Percentiles rank a stretch among this genome's conserved stretches.
These are phyloP conservation scores for Toxotes chatareus DNA, from an alignment of 2,113 vertebrate species.

Conservation along the genomic window DNA sequence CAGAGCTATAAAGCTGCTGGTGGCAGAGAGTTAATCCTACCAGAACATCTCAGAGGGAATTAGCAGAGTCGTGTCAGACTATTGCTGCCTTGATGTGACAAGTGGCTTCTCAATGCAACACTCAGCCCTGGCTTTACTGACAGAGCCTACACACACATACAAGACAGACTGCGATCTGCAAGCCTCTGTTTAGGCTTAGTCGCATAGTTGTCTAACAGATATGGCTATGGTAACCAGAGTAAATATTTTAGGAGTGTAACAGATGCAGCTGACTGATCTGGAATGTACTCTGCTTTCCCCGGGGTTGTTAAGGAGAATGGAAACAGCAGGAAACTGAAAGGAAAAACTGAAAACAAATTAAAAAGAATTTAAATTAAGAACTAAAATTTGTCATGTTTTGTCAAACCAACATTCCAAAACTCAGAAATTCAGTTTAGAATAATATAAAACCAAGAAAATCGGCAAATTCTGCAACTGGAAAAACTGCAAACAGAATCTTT, in stretches of 20 bases:
- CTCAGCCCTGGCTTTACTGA: constrained; percentile 33
- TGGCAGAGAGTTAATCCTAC: constrained; percentile 51
- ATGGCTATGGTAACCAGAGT: background rate
- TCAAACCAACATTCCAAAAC: background rate
- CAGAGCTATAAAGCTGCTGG: constrained; percentile 27
- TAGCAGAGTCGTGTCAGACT: constrained; percentile 55
- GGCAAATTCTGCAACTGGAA: background rate
- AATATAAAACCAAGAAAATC: background rate
- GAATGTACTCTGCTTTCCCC: background rate
- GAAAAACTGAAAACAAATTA: background rate
- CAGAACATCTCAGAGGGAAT: constrained; percentile 51
- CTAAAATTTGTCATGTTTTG: background rate
- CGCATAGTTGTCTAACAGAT: background rate
- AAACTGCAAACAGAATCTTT: background rate
- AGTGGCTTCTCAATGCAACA: constrained; percentile 26
- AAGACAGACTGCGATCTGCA: constrained; percentile 3
- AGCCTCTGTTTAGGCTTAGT: background rate
- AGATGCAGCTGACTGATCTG: background rate
- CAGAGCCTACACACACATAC: constrained; percentile 1
- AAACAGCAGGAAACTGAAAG: constrained; percentile 27
- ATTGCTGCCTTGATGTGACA: constrained; percentile 26
- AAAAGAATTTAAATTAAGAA: no score
- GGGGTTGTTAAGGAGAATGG: constrained; percentile 2
- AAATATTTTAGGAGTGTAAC: background rate
- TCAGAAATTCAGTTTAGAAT: background rate